These are phyloP conservation scores for Urocolius indicus DNA, from an alignment of 2,113 vertebrate species.

Conservation along the genomic window DNA sequence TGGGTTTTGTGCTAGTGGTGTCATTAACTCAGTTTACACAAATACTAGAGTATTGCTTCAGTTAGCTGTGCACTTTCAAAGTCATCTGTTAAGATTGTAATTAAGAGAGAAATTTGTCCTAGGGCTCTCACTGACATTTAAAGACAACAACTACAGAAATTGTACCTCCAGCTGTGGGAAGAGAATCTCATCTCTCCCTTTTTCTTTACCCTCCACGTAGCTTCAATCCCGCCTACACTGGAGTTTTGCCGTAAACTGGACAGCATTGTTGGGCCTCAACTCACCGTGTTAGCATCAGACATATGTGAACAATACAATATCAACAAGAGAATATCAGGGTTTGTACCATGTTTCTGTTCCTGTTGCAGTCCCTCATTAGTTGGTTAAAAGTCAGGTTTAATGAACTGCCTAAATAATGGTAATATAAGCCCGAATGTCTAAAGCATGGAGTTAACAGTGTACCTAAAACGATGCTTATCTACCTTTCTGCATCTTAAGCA, in stretches of 20 bases:
- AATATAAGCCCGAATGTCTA: neutral
- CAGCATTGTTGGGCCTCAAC: constrained; percentile 93
- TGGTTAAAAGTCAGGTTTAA: neutral
- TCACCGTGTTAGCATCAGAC: constrained; percentile 95
- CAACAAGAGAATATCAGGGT: constrained; percentile 95
- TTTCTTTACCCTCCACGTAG: constrained; percentile 59
- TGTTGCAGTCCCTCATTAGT: neutral
- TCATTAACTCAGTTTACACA: neutral
- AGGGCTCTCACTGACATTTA: neutral
- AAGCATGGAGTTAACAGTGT: neutral
- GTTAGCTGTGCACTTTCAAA: neutral
- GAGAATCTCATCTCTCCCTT: neutral
- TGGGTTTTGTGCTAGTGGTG: neutral
- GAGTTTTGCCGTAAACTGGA: constrained; percentile 96
- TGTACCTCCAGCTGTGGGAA: neutral
- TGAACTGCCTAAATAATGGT: neutral
- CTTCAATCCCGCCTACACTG: constrained; percentile 86
- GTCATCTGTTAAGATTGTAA: neutral
- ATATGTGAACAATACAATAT: constrained; percentile 98
- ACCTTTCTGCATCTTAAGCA: neutral
- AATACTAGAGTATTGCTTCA: neutral
- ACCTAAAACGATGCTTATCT: neutral
- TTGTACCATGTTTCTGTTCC: constrained; percentile 61
- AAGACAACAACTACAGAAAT: neutral
- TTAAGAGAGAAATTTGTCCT: neutral